A percentile compares a stretch with the other conserved stretches of the same genome.
phyloP scores from a whole-genome alignment of 92 coral and sea anemone genomes.

The Epizoanthus rinbou region DNA sequence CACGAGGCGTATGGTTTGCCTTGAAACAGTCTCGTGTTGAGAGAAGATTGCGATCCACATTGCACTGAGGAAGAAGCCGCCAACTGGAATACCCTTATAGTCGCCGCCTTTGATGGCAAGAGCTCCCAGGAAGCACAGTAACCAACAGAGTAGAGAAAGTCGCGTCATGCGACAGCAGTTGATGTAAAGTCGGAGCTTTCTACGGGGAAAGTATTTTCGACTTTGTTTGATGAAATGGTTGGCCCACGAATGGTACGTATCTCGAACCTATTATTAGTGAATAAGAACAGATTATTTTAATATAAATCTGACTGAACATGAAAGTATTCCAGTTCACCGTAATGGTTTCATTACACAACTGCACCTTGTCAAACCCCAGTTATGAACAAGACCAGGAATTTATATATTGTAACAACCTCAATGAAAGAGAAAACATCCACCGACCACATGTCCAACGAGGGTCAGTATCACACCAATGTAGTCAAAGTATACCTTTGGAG shows the following conservation, averaged over 20 bases:
- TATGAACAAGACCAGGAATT: no score
- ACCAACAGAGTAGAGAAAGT: constrained; percentile 32
- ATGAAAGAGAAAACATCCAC: no score
- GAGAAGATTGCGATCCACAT: constrained; percentile 56
- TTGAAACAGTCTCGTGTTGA: constrained; percentile 72
- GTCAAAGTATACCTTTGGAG: no score
- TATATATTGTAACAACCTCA: no score
- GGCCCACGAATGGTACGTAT: constrained; percentile 42
- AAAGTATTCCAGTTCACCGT: background rate
- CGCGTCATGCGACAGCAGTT: constrained; percentile 39
- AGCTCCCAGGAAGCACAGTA: constrained; percentile 56
- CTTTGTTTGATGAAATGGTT: constrained; percentile 76
- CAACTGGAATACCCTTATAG: constrained; percentile 44
- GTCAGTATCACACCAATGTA: no score
- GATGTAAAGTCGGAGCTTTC: constrained; percentile 50
- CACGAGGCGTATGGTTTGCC: constrained; percentile 61
- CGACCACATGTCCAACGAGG: no score
- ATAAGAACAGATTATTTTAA: no score
- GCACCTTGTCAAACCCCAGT: no score
- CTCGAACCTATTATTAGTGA: constrained; percentile 27
- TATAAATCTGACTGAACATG: background rate
- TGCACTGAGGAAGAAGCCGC: constrained; percentile 51
- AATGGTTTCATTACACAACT: no score
- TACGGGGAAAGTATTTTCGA: constrained; percentile 60
- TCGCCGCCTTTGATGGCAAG: constrained; percentile 38